A percentile compares a stretch with the other conserved stretches of the same genome.
These are phyloP conservation scores for Sarcophilus harrisii DNA, from an alignment of 2,797 vertebrate species.

Conservation along the genomic window DNA sequence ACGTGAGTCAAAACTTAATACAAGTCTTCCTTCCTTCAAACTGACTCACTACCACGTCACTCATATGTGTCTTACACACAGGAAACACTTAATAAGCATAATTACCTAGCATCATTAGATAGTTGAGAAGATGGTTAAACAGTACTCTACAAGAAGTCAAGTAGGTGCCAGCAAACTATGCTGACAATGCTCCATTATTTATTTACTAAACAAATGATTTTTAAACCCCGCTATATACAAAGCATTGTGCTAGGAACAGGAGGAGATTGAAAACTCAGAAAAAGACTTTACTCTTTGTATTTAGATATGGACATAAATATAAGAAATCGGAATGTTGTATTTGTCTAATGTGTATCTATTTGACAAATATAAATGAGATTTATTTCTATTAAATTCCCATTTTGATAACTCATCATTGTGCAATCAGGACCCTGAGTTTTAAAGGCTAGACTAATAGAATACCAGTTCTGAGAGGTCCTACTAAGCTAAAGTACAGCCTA, in stretches of 20 bases:
- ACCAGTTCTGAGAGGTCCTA: no score
- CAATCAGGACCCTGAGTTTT: no score
- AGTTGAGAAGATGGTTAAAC: neutral
- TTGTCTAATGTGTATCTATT: no score
- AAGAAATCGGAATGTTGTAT: no score
- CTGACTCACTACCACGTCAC: neutral
- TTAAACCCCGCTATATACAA: neutral
- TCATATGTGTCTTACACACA: no score
- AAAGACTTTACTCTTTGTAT: neutral
- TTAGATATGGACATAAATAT: neutral
- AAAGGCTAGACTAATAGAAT: no score
- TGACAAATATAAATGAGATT: no score
- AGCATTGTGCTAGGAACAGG: neutral
- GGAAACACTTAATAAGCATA: neutral
- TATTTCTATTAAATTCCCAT: no score
- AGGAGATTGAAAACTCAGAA: neutral
- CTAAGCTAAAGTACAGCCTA: no score
- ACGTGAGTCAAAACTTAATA: neutral
- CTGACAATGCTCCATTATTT: neutral
- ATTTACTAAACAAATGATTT: neutral
- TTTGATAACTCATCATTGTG: no score
- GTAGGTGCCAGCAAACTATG: neutral
- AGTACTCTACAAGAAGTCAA: neutral
- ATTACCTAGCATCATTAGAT: neutral
- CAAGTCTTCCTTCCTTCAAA: neutral